Conservation (phyloP, 1,140 invertebrate species). For the Ceratoteleas bidentatus region DNA sequence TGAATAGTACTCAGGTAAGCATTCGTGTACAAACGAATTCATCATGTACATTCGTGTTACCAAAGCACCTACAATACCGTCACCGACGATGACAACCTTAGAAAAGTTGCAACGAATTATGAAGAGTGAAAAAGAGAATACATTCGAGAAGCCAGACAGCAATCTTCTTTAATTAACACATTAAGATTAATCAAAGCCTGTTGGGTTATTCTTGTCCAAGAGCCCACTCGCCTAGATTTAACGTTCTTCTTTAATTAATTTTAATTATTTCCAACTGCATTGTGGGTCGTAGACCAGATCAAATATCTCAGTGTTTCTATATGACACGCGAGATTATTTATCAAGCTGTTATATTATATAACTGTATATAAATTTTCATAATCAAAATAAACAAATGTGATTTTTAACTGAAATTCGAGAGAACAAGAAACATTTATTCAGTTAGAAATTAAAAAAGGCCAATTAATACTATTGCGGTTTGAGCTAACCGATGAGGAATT, state of each 20-base stretch:
- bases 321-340: conserved; percentile 29
- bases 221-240: conserved; percentile 80
- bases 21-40: conserved; percentile 59
- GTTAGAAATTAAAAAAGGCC: no score
- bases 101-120: conserved; percentile 39
- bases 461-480: no score
- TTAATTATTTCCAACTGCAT: conserved; percentile 77
- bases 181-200: conserved; percentile 80
- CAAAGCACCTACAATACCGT: conserved; percentile 30
- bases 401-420: no score
- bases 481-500: no score
- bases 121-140: conserved; percentile 56
- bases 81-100: conserved; percentile 38
- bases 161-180: conserved; percentile 81
- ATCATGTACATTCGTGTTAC: conserved; percentile 54
- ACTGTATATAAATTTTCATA: no score
- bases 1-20: no score
- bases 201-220: conserved; percentile 76
- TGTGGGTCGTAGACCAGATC: conserved; percentile 62
- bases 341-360: no score
- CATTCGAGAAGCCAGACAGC: conserved; percentile 67
- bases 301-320: conserved; percentile 36
- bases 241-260: conserved; percentile 79
- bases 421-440: no score
- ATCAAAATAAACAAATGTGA: no score